phyloP scores from a whole-genome alignment of 2,797 vertebrate species.

The Cyclopterus lumpus region DNA sequence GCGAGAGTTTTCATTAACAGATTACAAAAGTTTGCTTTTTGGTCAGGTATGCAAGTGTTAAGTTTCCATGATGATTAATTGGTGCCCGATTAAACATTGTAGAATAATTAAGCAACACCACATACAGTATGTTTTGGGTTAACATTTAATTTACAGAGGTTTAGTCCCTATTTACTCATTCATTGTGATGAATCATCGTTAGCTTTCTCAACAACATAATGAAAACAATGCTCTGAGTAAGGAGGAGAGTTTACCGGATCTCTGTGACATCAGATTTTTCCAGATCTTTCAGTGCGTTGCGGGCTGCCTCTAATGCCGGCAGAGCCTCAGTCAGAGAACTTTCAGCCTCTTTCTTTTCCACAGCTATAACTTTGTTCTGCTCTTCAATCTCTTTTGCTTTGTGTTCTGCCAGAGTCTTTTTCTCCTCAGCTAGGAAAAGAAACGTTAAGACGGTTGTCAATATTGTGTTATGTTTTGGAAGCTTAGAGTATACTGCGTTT shows the following conservation, averaged over 20 bases:
- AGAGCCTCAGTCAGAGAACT: constrained; percentile 90
- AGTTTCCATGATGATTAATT: background rate
- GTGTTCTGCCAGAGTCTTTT: constrained; percentile 91
- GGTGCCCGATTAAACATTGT: background rate
- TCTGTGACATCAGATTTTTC: constrained; percentile 97
- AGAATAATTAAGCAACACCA: background rate
- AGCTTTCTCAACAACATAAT: constrained; percentile 18
- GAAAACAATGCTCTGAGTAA: background rate
- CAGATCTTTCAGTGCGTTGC: constrained; percentile 91
- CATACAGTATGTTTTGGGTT: background rate
- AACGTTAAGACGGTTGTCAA: background rate
- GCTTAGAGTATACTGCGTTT: background rate
- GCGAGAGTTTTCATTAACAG: background rate
- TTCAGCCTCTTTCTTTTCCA: constrained; percentile 93
- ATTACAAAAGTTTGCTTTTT: background rate
- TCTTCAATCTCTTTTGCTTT: constrained; percentile 95
- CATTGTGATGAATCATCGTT: background rate
- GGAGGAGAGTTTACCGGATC: constrained; percentile 86
- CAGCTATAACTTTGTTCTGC: constrained; percentile 92
- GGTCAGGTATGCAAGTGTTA: background rate
- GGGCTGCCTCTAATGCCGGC: constrained; percentile 92
- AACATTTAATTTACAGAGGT: background rate
- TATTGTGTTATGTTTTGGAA: constrained; percentile 8
- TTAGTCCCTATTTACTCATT: background rate
- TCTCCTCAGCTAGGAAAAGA: constrained; percentile 89